Evolutionary conservation across 2,113 vertebrate species (phyloP).

Genomic region (Periophthalmodon schlosseri): DNA sequence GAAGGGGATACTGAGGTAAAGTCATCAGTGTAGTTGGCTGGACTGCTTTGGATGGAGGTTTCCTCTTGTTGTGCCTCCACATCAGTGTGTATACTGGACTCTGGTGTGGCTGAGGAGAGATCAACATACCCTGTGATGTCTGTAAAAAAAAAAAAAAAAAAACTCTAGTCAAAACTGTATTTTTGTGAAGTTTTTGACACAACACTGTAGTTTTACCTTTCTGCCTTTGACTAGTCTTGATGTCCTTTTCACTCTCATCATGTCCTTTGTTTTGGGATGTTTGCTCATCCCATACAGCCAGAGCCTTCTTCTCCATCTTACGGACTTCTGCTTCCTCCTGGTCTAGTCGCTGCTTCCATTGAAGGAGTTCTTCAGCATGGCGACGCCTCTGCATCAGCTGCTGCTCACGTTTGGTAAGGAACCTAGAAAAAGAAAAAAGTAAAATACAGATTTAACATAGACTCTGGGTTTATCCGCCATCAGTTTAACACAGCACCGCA

Average conservation of each 20-base stretch:
- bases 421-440: slow-evolving; percentile 75
- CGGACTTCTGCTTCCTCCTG: slow-evolving; percentile 90
- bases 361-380: slow-evolving; percentile 89
- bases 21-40: slow-evolving; percentile 81
- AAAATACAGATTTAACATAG: slow-evolving; percentile 22
- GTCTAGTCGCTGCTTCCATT: slow-evolving; percentile 91
- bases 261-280: slow-evolving; percentile 25
- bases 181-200: neutral
- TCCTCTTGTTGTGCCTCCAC: slow-evolving; percentile 73
- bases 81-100: slow-evolving; percentile 81
- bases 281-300: slow-evolving; percentile 88
- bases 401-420: slow-evolving; percentile 94
- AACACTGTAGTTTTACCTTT: slow-evolving; percentile 54
- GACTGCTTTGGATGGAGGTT: slow-evolving; percentile 64
- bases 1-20: slow-evolving; percentile 75
- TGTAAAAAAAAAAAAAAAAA: slow-evolving; percentile 43
- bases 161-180: neutral
- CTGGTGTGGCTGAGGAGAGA: slow-evolving; percentile 72
- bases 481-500: slow-evolving; percentile 46
- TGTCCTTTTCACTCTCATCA: slow-evolving; percentile 33
- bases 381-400: slow-evolving; percentile 91
- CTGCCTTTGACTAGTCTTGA: slow-evolving; percentile 36
- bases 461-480: slow-evolving; percentile 22
- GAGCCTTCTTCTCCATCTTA: slow-evolving; percentile 89
- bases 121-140: slow-evolving; percentile 78